phyloP scores from a whole-genome alignment of 2,113 vertebrate genomes.

The Hippocampus abdominalis region DNA sequence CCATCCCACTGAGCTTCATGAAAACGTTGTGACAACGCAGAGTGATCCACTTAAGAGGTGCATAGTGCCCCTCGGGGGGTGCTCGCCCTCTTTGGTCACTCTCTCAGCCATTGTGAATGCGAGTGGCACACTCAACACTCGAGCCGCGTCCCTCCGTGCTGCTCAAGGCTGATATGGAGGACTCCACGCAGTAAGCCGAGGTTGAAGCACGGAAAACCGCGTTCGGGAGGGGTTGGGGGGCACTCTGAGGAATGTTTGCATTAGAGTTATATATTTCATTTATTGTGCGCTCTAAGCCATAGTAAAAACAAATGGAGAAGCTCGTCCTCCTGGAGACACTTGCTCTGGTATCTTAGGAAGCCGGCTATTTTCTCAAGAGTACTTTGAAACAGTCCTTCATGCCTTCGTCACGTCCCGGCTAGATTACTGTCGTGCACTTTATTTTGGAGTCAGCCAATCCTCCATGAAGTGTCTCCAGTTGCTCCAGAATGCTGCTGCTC shows the following conservation, averaged over 20 bases:
- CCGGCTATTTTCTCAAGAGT: too few species aligned
- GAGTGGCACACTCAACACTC: constrained; percentile 30
- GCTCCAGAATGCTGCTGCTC: too few species aligned
- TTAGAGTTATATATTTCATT: not conserved
- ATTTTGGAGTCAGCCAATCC: too few species aligned
- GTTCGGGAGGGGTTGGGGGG: not conserved
- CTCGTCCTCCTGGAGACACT: too few species aligned
- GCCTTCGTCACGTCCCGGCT: too few species aligned
- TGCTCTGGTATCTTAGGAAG: too few species aligned
- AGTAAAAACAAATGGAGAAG: not conserved
- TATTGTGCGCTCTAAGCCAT: not conserved
- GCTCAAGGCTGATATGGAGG: constrained; percentile 7
- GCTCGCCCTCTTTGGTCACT: constrained; percentile 37
- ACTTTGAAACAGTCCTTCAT: too few species aligned
- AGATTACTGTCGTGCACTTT: too few species aligned
- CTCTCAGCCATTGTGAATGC: constrained; percentile 28
- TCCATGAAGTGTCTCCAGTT: too few species aligned
- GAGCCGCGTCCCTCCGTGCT: constrained; percentile 17
- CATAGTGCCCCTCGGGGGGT: constrained; percentile 56
- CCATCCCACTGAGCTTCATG: constrained; percentile 48
- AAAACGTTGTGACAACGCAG: constrained; percentile 61
- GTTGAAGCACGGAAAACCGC: constrained; percentile 4
- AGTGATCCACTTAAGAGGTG: constrained; percentile 65
- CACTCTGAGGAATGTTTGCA: not conserved
- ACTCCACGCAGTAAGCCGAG: not conserved